Conservation (phyloP, 2,113 vertebrate species). For the Chaetodon auriga region DNA sequence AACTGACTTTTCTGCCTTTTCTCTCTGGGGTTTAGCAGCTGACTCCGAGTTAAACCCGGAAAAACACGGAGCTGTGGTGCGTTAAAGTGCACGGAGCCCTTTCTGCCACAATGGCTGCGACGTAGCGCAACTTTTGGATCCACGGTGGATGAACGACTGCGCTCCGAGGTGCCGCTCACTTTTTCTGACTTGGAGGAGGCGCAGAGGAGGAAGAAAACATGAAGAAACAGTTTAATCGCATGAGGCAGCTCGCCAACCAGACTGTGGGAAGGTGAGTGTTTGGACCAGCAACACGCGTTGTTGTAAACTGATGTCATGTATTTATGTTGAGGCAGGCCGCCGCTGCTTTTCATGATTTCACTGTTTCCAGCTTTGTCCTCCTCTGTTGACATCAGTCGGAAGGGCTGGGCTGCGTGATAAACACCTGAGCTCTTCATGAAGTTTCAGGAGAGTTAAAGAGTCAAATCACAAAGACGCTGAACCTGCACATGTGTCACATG, state of each 20-base stretch:
- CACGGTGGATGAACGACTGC: slow-evolving; percentile 57
- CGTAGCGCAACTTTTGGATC: slow-evolving; percentile 18
- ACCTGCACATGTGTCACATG: neutral
- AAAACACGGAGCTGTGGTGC: neutral
- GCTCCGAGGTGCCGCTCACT: slow-evolving; percentile 48
- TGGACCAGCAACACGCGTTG: neutral
- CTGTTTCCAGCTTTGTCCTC: neutral
- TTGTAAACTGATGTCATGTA: slow-evolving; percentile 7
- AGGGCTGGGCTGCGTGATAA: slow-evolving; percentile 33
- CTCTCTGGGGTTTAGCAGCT: neutral
- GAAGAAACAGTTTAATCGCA: slow-evolving; percentile 98
- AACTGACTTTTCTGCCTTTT: neutral
- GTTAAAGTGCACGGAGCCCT: slow-evolving; percentile 7
- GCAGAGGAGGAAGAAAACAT: slow-evolving; percentile 70
- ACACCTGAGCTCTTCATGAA: neutral
- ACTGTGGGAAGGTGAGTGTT: slow-evolving; percentile 91
- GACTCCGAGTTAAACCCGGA: neutral
- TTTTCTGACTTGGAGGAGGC: slow-evolving; percentile 48
- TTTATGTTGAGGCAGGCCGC: neutral
- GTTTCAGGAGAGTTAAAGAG: neutral
- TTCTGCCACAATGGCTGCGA: slow-evolving; percentile 2
- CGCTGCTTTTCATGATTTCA: neutral
- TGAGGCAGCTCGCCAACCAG: slow-evolving; percentile 97
- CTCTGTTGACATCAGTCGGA: slow-evolving; percentile 24
- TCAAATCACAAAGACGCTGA: neutral